Base-by-base conservation (phyloP, 1,140 invertebrate genomes). In the Mizuhopecten yessoensis region DNA sequence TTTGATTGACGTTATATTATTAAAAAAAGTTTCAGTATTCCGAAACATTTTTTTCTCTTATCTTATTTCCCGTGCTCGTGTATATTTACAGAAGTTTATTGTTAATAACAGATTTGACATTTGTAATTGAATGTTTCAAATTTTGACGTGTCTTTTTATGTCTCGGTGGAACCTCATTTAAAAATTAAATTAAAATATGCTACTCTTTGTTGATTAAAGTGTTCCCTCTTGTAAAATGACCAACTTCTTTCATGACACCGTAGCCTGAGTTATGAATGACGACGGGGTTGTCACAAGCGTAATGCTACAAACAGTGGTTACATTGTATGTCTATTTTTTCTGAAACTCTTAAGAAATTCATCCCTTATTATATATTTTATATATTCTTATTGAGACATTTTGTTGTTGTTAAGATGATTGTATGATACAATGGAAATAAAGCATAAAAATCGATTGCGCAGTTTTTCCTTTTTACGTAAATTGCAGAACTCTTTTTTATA, bases 311-410 rank as follows among this genome's bases (percentile, higher is more conserved):
- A 39, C 2, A 75, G 23, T 9, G 45, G 11, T n/a, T n/a, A n/a
- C n/a, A n/a, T 39, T 39, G n/a, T 5, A 29, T 29, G 57, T 13
- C 17, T 45, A 29, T n/a, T 75, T 13, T 75, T 75, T 75, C 57
- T 29, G 57, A 2, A 75, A 75, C 9, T 75, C 5, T 7, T 5
- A 29, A 75, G 9, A 75, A 75, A 75, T 75, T 75, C 23, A 75
- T 29, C 11, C 57, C n/a, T 29, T 29, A 7, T 75, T 1, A 29
- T 75, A 75, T 75, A 75, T 75, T 75, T 75, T 75, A 75, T 75
- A 75, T 75, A 75, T 75, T 29, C 57, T 29, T 75, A 75, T 75
- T 75, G 17, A 75, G 57, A 75, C n/a, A 75, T 75, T 75, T n/a
- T 75, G 57, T 75, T 75, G 57, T 29, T 75, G 57, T 75, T 75